Base-by-base conservation (phyloP, 2,113 vertebrate genomes). In the Hippopotamus amphibius region DNA sequence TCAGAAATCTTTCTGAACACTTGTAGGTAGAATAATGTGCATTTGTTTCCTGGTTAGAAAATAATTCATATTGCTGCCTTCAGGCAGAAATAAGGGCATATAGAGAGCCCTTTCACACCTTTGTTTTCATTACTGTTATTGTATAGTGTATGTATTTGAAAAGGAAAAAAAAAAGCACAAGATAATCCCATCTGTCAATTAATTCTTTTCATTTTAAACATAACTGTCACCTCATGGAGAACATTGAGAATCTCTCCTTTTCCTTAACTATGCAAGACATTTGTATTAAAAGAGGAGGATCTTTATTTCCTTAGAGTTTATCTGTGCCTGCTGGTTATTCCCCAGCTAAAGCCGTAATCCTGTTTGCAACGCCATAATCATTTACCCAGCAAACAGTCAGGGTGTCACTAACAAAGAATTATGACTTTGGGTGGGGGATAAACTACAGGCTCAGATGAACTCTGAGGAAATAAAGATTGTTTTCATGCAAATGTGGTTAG, bases 311-410 rank as follows among this genome's bases (percentile, higher is more conserved):
- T 97, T 74, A 22, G 69, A 89, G 90, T 95, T 97, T 86, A 89
- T 98, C 76, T 90, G 41, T 93, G 96, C 96, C 95, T 97, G 72
- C 96, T 96, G 96, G 86, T 96, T 97, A 97, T 96, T 97, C 95
- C 94, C 86, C 63, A 92, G 92, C 92, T 97, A 82, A 96, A 98
- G 82, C 89, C 91, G 96, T 97, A 95, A 98, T 98, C 92, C 85
- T 81, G 89, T 95, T 98, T 95, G 82, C 86, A 97, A 84, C 96
- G 95, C 96, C 97, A 97, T 98, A 97, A 98, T 97, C 96, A 97
- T 96, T 98, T 98, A 97, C 97, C 86, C 86, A 96, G 91, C 53
- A 72, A 97, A 97, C 95, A 97, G 96, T 98, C 96, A 96, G 74
- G 26, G 33, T 97, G 92, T 96, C 97, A 96, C 95, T 96, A 97